These are phyloP conservation scores for Eubasilissa regina DNA, from an alignment of 1,140 invertebrate genomes.

Conservation along the genomic window DNA sequence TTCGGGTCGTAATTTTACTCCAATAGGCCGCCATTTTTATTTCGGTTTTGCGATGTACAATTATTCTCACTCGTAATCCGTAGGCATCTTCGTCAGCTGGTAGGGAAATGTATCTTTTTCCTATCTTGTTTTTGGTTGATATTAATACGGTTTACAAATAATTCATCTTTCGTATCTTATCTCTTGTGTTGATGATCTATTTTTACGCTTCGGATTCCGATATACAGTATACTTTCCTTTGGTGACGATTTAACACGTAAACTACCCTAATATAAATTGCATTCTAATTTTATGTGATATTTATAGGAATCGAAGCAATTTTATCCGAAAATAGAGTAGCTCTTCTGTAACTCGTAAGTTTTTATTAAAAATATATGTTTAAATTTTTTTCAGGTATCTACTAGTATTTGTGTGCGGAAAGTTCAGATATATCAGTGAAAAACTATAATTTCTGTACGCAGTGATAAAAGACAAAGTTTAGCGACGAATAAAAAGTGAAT, in stretches of 20 bases:
- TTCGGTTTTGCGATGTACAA: conserved; percentile 7
- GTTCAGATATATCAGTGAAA: conserved; percentile 46
- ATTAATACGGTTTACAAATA: no score
- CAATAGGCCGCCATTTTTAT: conserved; percentile 45
- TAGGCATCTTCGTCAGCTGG: conserved; percentile 19
- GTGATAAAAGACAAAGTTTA: conserved; percentile 11
- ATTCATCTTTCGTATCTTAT: background rate
- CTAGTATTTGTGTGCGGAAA: conserved; percentile 44
- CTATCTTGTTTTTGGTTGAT: no score
- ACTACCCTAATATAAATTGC: conserved; percentile 42
- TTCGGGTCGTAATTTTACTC: conserved; percentile 15
- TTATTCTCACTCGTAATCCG: conserved; percentile 33
- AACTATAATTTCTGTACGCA: conserved; percentile 39
- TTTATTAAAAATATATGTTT: no score
- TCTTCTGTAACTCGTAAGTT: background rate
- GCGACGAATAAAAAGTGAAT: conserved; percentile 36
- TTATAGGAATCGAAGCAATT: background rate
- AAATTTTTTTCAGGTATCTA: conserved; percentile 50
- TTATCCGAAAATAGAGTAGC: background rate
- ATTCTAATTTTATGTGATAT: background rate
- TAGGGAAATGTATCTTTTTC: background rate
- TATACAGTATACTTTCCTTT: conserved; percentile 25
- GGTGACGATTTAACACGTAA: conserved; percentile 46
- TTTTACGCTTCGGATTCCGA: conserved; percentile 20
- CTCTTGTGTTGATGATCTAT: conserved; percentile 33